Evolutionary conservation across 2,797 vertebrate species (phyloP).

Genomic region (Eulemur rubriventer): DNA sequence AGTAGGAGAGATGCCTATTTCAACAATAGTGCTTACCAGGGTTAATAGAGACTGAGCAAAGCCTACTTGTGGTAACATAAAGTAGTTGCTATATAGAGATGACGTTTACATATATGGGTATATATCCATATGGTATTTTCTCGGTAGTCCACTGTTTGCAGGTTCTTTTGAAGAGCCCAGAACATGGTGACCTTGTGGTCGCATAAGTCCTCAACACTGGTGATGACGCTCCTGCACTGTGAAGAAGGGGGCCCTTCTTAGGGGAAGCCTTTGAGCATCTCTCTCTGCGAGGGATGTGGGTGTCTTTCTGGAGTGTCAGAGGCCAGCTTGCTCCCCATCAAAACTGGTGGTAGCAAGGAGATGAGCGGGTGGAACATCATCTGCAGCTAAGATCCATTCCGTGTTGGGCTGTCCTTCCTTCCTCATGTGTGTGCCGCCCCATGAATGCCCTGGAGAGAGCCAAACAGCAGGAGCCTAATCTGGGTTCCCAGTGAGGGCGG

Average conservation of each 20-base stretch:
- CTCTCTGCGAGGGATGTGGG: background rate
- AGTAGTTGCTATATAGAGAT: slow-evolving; percentile 67
- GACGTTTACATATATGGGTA: slow-evolving; percentile 75
- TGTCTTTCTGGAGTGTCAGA: background rate
- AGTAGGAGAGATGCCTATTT: background rate
- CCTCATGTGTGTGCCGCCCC: slow-evolving; percentile 75
- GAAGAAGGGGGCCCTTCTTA: slow-evolving; percentile 71
- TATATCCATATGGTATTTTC: slow-evolving; percentile 77
- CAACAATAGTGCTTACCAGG: background rate
- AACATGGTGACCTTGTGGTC: slow-evolving; percentile 71
- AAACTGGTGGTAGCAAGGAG: slow-evolving; percentile 56
- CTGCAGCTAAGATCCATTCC: slow-evolving; percentile 75
- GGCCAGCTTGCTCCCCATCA: slow-evolving; percentile 59
- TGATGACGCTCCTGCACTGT: slow-evolving; percentile 63
- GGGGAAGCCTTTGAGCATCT: background rate
- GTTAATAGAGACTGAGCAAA: background rate
- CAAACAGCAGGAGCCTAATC: background rate
- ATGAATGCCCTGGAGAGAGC: slow-evolving; percentile 31
- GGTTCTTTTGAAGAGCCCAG: slow-evolving; percentile 77
- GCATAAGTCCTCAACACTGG: slow-evolving; percentile 73
- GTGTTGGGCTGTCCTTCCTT: slow-evolving; percentile 69
- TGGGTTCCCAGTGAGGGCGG: background rate
- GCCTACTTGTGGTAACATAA: slow-evolving; percentile 48
- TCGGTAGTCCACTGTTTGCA: slow-evolving; percentile 80
- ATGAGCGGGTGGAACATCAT: slow-evolving; percentile 66